Percentiles rank a stretch among this genome's conserved stretches.
Conservation (phyloP, 2,113 vertebrate genomes). For the Struthio camelus region DNA sequence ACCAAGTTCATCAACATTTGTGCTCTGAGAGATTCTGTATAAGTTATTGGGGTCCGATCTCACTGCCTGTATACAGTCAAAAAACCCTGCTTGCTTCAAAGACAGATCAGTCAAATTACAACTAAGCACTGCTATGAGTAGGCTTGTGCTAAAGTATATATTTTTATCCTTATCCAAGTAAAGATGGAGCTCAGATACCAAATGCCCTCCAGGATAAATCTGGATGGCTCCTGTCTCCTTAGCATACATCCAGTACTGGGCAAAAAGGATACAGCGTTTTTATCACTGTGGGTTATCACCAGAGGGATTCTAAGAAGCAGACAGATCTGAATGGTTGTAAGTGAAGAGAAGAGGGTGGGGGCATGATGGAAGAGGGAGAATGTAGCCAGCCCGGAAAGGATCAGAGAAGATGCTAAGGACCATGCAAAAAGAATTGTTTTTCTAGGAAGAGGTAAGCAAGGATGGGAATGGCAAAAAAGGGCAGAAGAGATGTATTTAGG, state of each 20-base stretch:
- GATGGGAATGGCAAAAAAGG: not conserved
- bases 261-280: not conserved
- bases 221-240: not conserved
- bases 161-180: not conserved
- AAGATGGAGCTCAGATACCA: not conserved
- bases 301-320: not conserved
- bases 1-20: not conserved
- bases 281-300: not conserved
- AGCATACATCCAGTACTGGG: not conserved
- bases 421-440: fast-evolving
- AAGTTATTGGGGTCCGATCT: not conserved
- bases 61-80: not conserved
- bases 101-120: not conserved
- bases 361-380: not conserved
- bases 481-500: not conserved
- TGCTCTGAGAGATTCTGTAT: not conserved
- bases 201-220: not conserved
- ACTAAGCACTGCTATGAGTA: not conserved
- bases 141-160: too few relatives aligned
- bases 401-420: not conserved
- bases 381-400: not conserved
- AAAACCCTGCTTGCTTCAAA: not conserved
- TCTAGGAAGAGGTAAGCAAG: not conserved
- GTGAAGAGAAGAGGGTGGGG: not conserved
- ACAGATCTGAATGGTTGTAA: not conserved